Base-by-base conservation (phyloP, 2,113 vertebrate genomes). In the Hymenochirus boettgeri region DNA sequence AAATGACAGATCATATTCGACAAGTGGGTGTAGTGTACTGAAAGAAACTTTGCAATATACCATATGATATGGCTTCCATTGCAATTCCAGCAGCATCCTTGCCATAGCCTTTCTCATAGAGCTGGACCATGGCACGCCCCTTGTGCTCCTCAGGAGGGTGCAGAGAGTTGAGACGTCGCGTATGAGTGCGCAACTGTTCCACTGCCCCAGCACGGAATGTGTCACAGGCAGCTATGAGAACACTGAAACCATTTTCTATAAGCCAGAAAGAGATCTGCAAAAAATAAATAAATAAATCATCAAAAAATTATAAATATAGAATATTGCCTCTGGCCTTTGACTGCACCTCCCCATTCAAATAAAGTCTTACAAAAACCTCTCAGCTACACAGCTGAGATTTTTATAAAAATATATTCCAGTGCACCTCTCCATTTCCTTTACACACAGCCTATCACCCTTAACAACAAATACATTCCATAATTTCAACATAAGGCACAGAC, bases 41-140 rank as follows among this genome's bases (percentile, higher is more conserved):
- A 17, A 12, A 17, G 17, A 46, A 18, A 5, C 10, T 9, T 52
- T 21, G 26, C 17, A 25, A 2, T 70, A 23, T 84, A 99, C 96
- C 94, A 0, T 91, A 98, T 23, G 90, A 83, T 23, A 98, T 98
- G 65, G 96, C 96, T 78, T 99, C 96, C 96, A 99, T 98, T 64
- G 96, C 96, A 0, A 99, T 99, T 47, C 96, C 94, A 0, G 96
- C 96, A 0, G 96, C 96, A 0, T 99, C 96, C 75, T 99, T 99
- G 72, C 96, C 96, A 0, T 99, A 99, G 10, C 96, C 96, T 70
- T 95, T 97, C 85, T 99, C 96, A 15, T 95, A 99, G 59, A 99
- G 84, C 82, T 98, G 93, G 73, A 99, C 93, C 69, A 92, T 87
- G 0, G 83, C 81, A 5, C 72, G 83, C 2, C 94, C 95, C 0